Percentiles rank a stretch among this genome's conserved stretches.
Evolutionary conservation across 37 sponge, comb jelly and placozoan genomes (phyloP).

Genomic region (Crambe crambe): DNA sequence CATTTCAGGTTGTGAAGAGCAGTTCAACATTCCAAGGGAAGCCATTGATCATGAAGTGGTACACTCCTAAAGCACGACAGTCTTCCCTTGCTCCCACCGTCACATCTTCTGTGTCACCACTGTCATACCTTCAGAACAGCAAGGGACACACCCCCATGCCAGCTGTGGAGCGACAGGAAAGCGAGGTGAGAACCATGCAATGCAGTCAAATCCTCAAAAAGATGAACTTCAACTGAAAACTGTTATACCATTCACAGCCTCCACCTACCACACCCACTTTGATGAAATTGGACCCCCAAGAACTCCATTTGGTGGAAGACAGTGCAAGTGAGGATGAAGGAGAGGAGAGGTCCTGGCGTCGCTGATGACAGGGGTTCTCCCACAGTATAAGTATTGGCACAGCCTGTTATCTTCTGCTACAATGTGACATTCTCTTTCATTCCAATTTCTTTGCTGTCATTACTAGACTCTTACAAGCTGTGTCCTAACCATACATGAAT

Average conservation of each 20-base stretch:
- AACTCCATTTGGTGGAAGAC: conserved; percentile 48
- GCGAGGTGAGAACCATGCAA: neutral
- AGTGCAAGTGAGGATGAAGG: conserved; percentile 61
- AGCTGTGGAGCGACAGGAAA: neutral
- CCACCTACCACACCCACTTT: conserved; percentile 25
- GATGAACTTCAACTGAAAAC: neutral
- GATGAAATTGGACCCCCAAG: conserved; percentile 23
- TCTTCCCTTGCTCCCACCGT: conserved; percentile 4
- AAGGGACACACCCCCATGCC: neutral
- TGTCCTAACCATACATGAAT: too few species aligned
- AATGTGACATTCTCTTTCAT: too few species aligned
- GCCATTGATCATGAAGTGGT: conserved; percentile 90
- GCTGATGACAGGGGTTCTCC: too few species aligned
- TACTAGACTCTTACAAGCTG: too few species aligned
- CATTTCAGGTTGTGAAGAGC: conserved; percentile 48
- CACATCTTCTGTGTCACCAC: neutral
- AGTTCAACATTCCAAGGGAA: conserved; percentile 64
- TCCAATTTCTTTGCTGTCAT: too few species aligned
- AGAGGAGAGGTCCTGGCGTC: conserved; percentile 59
- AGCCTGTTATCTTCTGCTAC: too few species aligned
- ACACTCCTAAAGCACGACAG: conserved; percentile 23
- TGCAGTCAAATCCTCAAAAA: neutral
- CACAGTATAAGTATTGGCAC: too few species aligned
- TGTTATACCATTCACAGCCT: neutral
- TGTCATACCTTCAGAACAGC: neutral